Evolutionary conservation across 2,888 invertebrate genomes (phyloP).

Genomic region (Cryptocheilus praepositus): DNA sequence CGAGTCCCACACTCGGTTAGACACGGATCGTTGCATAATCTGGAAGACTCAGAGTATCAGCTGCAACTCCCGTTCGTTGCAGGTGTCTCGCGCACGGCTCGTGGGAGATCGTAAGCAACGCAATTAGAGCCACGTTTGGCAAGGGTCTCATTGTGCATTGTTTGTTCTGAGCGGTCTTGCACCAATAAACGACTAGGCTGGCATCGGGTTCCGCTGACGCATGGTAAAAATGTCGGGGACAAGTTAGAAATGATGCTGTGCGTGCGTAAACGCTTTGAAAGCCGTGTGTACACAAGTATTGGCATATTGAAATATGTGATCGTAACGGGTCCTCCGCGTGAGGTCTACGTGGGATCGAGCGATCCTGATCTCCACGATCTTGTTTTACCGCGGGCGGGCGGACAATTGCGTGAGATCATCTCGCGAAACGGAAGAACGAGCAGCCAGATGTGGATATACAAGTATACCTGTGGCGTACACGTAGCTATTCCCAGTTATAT

Average conservation of each 20-base stretch:
- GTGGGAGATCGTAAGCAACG: conserved; percentile 35
- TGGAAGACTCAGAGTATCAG: conserved; percentile 51
- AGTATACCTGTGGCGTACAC: conserved; percentile 18
- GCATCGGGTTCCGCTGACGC: not conserved
- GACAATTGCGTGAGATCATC: conserved; percentile 22
- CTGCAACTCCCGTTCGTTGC: conserved; percentile 44
- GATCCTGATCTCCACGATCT: conserved; percentile 25
- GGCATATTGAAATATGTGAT: conserved; percentile 22
- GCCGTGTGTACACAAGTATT: not conserved
- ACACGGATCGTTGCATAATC: conserved; percentile 50
- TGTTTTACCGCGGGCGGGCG: conserved; percentile 21
- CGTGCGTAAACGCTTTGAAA: not conserved
- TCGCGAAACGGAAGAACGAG: conserved; percentile 16
- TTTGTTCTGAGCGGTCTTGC: conserved; percentile 1
- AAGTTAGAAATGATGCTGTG: not conserved
- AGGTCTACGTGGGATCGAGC: conserved; percentile 18
- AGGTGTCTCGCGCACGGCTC: conserved; percentile 49
- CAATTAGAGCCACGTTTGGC: conserved; percentile 47
- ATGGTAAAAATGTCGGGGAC: not conserved
- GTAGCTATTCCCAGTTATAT: conserved; percentile 27
- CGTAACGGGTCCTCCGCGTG: conserved; percentile 18
- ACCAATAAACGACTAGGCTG: too few species aligned
- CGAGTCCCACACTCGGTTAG: conserved; percentile 53
- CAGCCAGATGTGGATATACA: not conserved
- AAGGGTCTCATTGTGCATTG: conserved; percentile 35